These are phyloP conservation scores for Erynnis tages DNA, from an alignment of 2,888 invertebrate species.

Conservation along the genomic window DNA sequence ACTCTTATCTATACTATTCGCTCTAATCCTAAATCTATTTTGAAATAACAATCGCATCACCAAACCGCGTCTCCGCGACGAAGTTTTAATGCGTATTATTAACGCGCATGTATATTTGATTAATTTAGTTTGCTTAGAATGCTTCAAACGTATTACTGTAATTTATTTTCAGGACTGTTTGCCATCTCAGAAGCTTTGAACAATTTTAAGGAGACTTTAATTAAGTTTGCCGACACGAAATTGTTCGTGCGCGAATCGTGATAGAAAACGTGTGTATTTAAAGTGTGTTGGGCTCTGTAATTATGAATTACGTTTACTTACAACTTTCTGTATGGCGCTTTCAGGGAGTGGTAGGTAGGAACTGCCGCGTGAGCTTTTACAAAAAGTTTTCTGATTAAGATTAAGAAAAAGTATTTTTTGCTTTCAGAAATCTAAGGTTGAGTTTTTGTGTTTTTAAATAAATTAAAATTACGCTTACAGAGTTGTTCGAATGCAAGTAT, in stretches of 20 bases:
- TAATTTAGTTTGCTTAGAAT: conserved; percentile 16
- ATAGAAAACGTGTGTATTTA: conserved; percentile 24
- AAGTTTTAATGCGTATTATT: background rate
- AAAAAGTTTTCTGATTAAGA: background rate
- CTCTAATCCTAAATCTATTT: no score
- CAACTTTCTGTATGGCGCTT: conserved; percentile 8
- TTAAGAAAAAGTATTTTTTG: no score
- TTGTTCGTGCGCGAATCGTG: conserved; percentile 23
- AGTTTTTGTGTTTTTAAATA: no score
- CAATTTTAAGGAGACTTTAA: conserved; percentile 27
- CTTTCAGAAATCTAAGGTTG: no score
- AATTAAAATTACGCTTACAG: no score
- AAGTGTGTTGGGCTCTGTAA: conserved; percentile 16
- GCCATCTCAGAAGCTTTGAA: conserved; percentile 23
- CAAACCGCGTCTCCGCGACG: no score
- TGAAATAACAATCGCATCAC: no score
- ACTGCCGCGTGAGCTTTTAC: background rate
- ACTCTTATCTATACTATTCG: no score
- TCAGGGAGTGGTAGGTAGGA: background rate
- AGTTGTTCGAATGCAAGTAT: no score
- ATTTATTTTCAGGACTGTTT: conserved; percentile 25
- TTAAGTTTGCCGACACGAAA: conserved; percentile 25
- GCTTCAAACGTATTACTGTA: conserved; percentile 23
- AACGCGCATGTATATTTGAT: conserved; percentile 7
- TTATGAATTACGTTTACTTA: conserved; percentile 18